Base-by-base conservation (phyloP, 2,888 invertebrate species). In the Drosophila acutilabella region DNA sequence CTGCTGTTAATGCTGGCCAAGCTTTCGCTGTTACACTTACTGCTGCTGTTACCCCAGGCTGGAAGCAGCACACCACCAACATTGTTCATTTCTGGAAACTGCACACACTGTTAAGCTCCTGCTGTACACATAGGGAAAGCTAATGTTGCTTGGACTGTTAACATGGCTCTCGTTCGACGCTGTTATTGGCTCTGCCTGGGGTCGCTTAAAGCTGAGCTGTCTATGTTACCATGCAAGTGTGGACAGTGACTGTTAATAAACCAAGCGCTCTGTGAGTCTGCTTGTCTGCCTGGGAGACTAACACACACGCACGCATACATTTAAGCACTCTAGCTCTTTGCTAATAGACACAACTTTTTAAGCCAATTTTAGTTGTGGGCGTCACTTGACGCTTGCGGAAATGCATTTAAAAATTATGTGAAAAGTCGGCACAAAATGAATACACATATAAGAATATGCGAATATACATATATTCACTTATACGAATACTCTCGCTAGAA, bases 401-500 rank as follows among this genome's bases (percentile, higher is more conserved):
- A 72, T 79, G 86, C 83, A 85, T 80, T 80, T 73, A 68, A 78
- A 72, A 80, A 78, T 80, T 72, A 82, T 80, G 72, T 67, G 57
- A 61, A 82, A 79, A 74, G 59, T 78, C 61, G 65, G 50, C 62
- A 50, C 33, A 70, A 75, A 78, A 68, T 79, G 64, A 76, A 81
- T 36, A 64, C 48, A 36, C 57, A 62, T 40, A 26, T 60, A 23
- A 13, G 36, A 40, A 4, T 47, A 51, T 33, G 11, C n/a, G 26
- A 8, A 30, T 30, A 30, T 30, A 68, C 36, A 62, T 72, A 66
- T 60, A 64, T 68, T 54, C 58, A 60, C 59, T 57, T 59, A 54
- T 23, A 53, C 33, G n/a, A 11, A 23, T 52, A 54, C 70, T 57
- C 70, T 57, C 50, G 14, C 50, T 36, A 36, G 26, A 61, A 26